These are phyloP conservation scores for Reticulitermes lucifugus DNA, from an alignment of 2,888 invertebrate genomes.

Conservation along the genomic window DNA sequence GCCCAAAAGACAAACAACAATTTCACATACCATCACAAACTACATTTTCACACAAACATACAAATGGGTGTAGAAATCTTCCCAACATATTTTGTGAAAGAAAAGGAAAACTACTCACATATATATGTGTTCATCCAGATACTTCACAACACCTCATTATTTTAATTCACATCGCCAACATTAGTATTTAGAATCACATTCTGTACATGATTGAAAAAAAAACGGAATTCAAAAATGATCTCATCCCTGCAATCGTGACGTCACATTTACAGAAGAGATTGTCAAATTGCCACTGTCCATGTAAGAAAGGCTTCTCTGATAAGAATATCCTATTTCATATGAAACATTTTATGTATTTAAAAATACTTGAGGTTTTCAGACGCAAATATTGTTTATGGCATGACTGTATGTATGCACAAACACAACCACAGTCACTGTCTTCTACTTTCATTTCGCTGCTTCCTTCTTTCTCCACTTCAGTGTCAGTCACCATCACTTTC, in stretches of 20 bases:
- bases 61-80: constrained; percentile 28
- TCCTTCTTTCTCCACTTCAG: background rate
- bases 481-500: background rate
- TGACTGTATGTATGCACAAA: background rate
- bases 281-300: constrained; percentile 29
- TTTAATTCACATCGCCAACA: background rate
- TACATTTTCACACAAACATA: constrained; percentile 32
- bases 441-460: background rate
- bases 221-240: background rate
- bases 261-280: constrained; percentile 29
- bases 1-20: background rate
- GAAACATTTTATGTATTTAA: constrained; percentile 22
- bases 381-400: constrained; percentile 26
- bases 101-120: background rate
- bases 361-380: constrained; percentile 14
- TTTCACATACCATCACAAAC: constrained; percentile 18
- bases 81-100: background rate
- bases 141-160: background rate
- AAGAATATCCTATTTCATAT: background rate
- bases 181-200: constrained; percentile 25
- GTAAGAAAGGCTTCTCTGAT: constrained; percentile 23
- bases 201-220: background rate
- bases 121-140: background rate
- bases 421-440: background rate
- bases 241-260: constrained; percentile 12